Base-by-base conservation (phyloP, 1,140 invertebrate species). In the Drosophila pseudoobscura region DNA sequence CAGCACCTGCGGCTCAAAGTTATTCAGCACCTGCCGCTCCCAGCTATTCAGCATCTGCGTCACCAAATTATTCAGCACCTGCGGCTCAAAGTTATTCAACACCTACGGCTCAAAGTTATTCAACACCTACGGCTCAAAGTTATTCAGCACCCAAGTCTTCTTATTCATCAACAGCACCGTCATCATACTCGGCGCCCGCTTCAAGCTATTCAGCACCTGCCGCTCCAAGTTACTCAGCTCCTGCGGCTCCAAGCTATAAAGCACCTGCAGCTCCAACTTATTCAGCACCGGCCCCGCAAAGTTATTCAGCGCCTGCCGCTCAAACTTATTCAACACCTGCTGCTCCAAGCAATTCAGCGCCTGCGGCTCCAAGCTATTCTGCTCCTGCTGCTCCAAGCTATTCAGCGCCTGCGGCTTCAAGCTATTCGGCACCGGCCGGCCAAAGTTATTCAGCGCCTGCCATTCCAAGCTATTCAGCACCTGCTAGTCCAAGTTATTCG, bases 61-160 rank as follows among this genome's bases (percentile, higher is more conserved):
- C 72, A 7, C 49, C 71, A 2, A 24, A 41, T 8, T 72, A 72
- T 39, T 68, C 69, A 15, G 69, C 69, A 8, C 55, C 69, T 5
- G 60, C 26, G 1, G 45, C 45, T 13, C 56, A 24, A n/a, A 8
- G 22, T 17, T 61, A 61, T 29, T 62, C 59, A 24, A 50, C 59
- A 24, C 59, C 55, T 6, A 20, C 47, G 1, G 8, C 41, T 51
- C 44, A 51, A 0, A 41, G 50, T 9, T 74, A 74, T 29, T 63
- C 71, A 29, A 50, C 69, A 13, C 70, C 15, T 5, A 4, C 24
- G 0, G 24, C 24, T 24, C 24, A 0, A 24, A 45, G 47, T 7
- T 69, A 69, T 29, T 56, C 65, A 17, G 66, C 68, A 9, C 68
- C 63, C 20, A 20, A 20, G 20, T 20, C 20, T 20, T 20, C 20